Evolutionary conservation across 2,797 vertebrate genomes (phyloP), one percentile per base, ranked within the genome.

Genomic region (Semotilus atromaculatus): DNA sequence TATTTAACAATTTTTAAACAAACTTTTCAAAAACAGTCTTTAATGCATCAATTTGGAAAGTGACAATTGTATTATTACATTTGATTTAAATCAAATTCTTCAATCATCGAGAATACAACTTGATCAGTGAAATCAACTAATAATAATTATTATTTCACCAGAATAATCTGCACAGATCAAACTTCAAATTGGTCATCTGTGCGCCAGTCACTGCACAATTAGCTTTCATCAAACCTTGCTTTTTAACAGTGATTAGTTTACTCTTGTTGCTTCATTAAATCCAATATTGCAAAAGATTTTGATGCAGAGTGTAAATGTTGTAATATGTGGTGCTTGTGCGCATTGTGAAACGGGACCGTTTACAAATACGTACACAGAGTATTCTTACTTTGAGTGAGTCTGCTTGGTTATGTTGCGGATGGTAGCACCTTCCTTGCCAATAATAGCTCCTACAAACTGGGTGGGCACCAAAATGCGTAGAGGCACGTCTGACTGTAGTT

Each of bases 361-460:
- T 43, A 60, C n/a, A 74, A 26, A 36, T 18, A 74, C 6, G 7
- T 29, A 74, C 29, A 34, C 43, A 0, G 31, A 38, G 34, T 14
- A 58, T 36, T 21, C 95, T 93, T 95, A 99, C 98, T 99, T 99
- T 90, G 98, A 99, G 92, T 98, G 98, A 0, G 98, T 99, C 94
- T 99, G 98, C 91, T 99, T 99, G 90, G 98, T 99, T 89, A 99
- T 97, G 88, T 98, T 99, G 83, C 98, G 97, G 89, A 99, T 99
- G 38, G 98, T 99, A 11, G 97, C 97, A 1, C 98, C 98, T 93
- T 99, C 98, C 90, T 99, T 99, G 88, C 98, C 98, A 1, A 99
- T 99, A 60, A 99, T 99, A 26, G 98, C 98, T 60, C 98, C 98
- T 48, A 99, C 98, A 5, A 99, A 99, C 91, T 99, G 98, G 0